These are phyloP conservation scores for Ormyrus rosae DNA, from an alignment of 2,888 invertebrate species.

Conservation along the genomic window DNA sequence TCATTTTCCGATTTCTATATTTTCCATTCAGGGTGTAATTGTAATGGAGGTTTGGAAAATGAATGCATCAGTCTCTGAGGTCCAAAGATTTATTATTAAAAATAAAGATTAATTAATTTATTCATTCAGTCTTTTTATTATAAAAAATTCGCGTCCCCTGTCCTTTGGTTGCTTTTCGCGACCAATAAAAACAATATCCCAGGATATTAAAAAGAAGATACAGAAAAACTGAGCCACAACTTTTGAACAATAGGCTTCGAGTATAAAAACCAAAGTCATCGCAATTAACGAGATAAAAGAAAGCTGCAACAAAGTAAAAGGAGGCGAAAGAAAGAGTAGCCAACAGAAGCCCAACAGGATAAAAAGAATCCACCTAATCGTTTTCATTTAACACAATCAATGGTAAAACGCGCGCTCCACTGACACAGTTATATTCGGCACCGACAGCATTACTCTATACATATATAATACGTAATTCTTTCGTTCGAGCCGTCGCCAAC, in stretches of 20 bases:
- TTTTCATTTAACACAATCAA: constrained; percentile 46
- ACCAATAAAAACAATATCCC: neutral
- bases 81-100: too few relatives aligned
- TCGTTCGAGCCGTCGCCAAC: constrained; percentile 16
- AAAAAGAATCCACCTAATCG: constrained; percentile 45
- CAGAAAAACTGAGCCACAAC: neutral
- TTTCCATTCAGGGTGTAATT: too few relatives aligned
- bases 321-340: neutral
- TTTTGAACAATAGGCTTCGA: neutral
- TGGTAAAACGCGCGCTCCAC: constrained; percentile 39
- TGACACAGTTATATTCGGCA: constrained; percentile 44
- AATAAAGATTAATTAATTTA: too few relatives aligned
- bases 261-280: neutral
- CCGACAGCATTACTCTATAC: neutral
- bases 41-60: too few relatives aligned
- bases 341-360: neutral
- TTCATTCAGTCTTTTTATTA: too few relatives aligned
- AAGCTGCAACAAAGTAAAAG: neutral
- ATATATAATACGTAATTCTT: neutral
- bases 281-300: constrained; percentile 16
- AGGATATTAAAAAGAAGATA: too few relatives aligned
- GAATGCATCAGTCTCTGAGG: too few relatives aligned
- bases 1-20: too few relatives aligned
- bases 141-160: neutral
- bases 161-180: neutral